Base-by-base conservation (phyloP, 2,113 vertebrate genomes). In the Thalassoma bifasciatum region DNA sequence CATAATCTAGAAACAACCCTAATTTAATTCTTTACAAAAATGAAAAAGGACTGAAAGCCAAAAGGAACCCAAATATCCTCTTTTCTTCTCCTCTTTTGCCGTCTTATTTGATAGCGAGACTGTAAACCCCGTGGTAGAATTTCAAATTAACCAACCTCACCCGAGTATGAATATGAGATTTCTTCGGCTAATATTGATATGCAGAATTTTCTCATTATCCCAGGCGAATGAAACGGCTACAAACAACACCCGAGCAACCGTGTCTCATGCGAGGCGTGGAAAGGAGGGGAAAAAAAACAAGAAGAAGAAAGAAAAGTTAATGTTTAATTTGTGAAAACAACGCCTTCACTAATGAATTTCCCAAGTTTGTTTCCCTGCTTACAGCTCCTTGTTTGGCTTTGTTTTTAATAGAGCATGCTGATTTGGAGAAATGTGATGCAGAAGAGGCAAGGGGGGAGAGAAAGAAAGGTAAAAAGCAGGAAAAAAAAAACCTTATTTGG, bases 401-500 rank as follows among this genome's bases (percentile, higher is more conserved):
- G 80, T 84, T 88, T 49, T 87, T 79, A 61, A 79, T 58, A 56
- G 64, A 77, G 65, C 62, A 40, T 72, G 69, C 74, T 72, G 78
- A 84, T 81, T 83, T 82, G 12, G 54, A 86, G 68, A 81, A 85
- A 82, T 37, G 70, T 77, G 40, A 71, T 47, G 24, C 38, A 47
- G 44, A 53, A 52, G 1, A 0, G 4, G 24, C 42, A 42, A 49
- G 36, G 24, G 22, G 44, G 24, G 3, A 0, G 8, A 16, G 16
- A 23, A 26, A 26, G 37, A 38, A 14, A 66, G 42, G 46, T 76
- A 58, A 30, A 30, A 30, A 30, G 6, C 6, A 30, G 17, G 17
- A 19, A 8, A 46, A 90, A n/a, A 91, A 91, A 79, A 73, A 86
- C 89, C 89, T 90, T 89, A 90, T 91, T 89, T 92, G 85, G 90